Evolutionary conservation across 1,140 invertebrate genomes (phyloP).

Genomic region (Bradynema listronoti): DNA sequence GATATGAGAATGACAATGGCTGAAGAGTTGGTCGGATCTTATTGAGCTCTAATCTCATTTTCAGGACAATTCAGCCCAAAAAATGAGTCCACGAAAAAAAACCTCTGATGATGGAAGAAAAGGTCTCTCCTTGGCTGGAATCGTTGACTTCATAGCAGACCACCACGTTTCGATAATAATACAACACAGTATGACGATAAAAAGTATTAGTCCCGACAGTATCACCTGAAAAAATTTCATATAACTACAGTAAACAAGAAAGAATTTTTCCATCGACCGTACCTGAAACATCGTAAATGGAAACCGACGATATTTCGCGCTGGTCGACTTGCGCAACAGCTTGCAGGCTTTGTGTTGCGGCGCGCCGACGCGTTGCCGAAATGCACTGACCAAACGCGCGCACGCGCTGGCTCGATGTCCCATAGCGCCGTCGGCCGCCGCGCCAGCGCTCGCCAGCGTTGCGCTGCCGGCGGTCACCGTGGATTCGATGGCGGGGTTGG

Average conservation of each 20-base stretch:
- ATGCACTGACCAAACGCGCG: too few species aligned
- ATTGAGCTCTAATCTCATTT: not conserved
- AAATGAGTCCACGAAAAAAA: too few species aligned
- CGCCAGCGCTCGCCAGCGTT: too few species aligned
- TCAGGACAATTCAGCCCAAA: too few species aligned
- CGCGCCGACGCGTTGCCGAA: not conserved
- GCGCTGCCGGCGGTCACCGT: too few species aligned
- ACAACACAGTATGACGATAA: conserved; percentile 30
- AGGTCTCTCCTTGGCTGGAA: too few species aligned
- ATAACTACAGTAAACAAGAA: not conserved
- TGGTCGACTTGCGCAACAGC: conserved; percentile 1
- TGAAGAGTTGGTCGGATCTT: not conserved
- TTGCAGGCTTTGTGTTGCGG: not conserved
- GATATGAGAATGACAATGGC: not conserved
- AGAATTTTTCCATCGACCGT: not conserved
- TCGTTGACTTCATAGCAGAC: too few species aligned
- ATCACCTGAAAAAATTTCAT: conserved; percentile 15
- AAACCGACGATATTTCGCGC: not conserved
- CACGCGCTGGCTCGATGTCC: too few species aligned
- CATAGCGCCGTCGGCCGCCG: too few species aligned
- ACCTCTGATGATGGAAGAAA: not conserved
- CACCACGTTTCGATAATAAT: conserved; percentile 32
- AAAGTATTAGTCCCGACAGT: conserved; percentile 20
- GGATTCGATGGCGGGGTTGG: too few species aligned
- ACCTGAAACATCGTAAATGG: conserved; percentile 15